These are phyloP conservation scores for Gerris lacustris DNA, from an alignment of 2,888 invertebrate genomes.

Conservation along the genomic window DNA sequence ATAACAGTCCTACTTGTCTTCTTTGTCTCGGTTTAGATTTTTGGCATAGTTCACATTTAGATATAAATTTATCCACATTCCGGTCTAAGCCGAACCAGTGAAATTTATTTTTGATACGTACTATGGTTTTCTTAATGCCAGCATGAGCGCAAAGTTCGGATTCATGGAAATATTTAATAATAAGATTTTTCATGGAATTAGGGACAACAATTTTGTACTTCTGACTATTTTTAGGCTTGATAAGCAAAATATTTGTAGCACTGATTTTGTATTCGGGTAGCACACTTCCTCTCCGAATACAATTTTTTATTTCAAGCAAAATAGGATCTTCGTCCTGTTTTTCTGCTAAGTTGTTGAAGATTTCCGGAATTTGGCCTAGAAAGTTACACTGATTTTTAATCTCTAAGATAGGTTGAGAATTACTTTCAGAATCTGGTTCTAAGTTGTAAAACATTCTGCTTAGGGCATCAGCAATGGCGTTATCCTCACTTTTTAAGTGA, in stretches of 20 bases:
- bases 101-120: not conserved
- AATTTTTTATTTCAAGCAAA: slow-evolving; percentile 3
- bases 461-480: slow-evolving; percentile 13
- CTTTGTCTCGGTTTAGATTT: slow-evolving; percentile 8
- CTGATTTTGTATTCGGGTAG: not conserved
- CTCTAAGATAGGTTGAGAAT: not conserved
- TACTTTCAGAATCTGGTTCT: not conserved
- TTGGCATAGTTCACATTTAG: slow-evolving; percentile 7
- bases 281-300: not conserved
- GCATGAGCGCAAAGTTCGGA: slow-evolving; percentile 7
- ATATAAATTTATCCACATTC: not conserved
- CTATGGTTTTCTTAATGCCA: slow-evolving; percentile 12
- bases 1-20: not conserved
- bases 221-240: not conserved
- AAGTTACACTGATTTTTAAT: not conserved
- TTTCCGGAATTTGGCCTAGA: slow-evolving; percentile 9
- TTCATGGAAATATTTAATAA: slow-evolving; percentile 15
- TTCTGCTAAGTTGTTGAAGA: not conserved
- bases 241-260: not conserved
- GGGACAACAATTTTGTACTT: slow-evolving; percentile 11
- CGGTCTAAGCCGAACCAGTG: not conserved
- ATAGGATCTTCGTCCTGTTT: slow-evolving; percentile 11
- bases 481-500: slow-evolving; percentile 14
- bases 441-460: slow-evolving; percentile 11
- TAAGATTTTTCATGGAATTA: not conserved